Percentiles rank a stretch among this genome's conserved stretches.
Conservation (phyloP, 2,113 vertebrate genomes). For the Phalacrocorax aristotelis region DNA sequence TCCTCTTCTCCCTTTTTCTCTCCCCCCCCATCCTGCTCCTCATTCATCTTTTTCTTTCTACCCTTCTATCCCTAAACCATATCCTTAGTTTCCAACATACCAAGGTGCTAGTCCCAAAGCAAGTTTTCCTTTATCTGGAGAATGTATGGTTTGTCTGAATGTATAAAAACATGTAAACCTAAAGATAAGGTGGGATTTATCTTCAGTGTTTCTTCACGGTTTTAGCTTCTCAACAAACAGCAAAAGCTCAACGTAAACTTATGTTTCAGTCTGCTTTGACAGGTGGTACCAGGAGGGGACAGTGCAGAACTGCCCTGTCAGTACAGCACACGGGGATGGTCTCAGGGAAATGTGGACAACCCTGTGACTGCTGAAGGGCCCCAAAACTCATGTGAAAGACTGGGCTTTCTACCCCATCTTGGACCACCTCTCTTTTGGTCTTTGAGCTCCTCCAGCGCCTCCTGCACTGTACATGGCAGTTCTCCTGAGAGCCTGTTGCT, state of each 20-base stretch:
- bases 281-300: background rate
- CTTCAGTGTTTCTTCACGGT: background rate
- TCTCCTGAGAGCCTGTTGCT: background rate
- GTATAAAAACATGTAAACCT: background rate
- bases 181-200: background rate
- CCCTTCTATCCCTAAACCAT: background rate
- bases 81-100: background rate
- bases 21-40: background rate
- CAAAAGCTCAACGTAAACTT: background rate
- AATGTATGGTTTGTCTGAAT: background rate
- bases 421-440: background rate
- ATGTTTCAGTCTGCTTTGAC: background rate
- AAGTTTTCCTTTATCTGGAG: background rate
- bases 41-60: background rate
- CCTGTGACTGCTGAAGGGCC: background rate
- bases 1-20: background rate
- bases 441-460: background rate
- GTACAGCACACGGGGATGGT: background rate
- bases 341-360: background rate
- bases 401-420: background rate
- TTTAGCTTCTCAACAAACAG: background rate
- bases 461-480: background rate
- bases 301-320: background rate
- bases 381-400: background rate
- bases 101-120: background rate